A percentile compares a stretch with the other conserved stretches of the same genome.
These are phyloP conservation scores for Diplodus puntazzo DNA, from an alignment of 2,797 vertebrate species.

Conservation along the genomic window DNA sequence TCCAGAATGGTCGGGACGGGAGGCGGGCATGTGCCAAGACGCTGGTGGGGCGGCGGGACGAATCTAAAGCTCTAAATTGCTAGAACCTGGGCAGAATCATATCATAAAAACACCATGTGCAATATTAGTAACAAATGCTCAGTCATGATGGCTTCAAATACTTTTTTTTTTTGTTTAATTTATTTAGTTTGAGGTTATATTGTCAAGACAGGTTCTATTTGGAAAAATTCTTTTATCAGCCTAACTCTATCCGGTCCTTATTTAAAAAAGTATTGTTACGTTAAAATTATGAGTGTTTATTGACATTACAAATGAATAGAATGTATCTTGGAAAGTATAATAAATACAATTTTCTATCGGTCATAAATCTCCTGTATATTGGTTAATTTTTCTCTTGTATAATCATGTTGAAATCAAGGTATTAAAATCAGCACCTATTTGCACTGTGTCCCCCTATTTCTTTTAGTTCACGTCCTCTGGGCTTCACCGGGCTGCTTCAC, in stretches of 20 bases:
- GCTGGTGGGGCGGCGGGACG: neutral
- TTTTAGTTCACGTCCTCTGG: slow-evolving; percentile 35
- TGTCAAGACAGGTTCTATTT: slow-evolving; percentile 77
- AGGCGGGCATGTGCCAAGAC: too few species aligned
- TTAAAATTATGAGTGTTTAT: slow-evolving; percentile 87
- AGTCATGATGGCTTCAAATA: slow-evolving; percentile 82
- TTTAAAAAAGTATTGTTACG: slow-evolving; percentile 86
- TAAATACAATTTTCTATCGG: slow-evolving; percentile 88
- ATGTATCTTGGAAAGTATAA: slow-evolving; percentile 89
- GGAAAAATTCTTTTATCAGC: slow-evolving; percentile 67
- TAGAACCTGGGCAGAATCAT: slow-evolving; percentile 77
- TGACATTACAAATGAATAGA: slow-evolving; percentile 86
- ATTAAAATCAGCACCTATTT: slow-evolving; percentile 84
- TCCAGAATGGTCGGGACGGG: slow-evolving; percentile 69
- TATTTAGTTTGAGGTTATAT: slow-evolving; percentile 83
- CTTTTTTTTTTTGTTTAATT: slow-evolving; percentile 76
- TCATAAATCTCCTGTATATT: slow-evolving; percentile 87
- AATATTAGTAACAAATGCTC: slow-evolving; percentile 84
- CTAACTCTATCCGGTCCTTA: slow-evolving; percentile 84
- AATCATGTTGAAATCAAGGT: slow-evolving; percentile 85
- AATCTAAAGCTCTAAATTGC: slow-evolving; percentile 66
- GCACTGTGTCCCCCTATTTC: slow-evolving; percentile 75
- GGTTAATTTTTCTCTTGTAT: slow-evolving; percentile 86
- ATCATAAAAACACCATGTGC: slow-evolving; percentile 84
- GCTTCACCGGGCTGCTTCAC: slow-evolving; percentile 5